Evolutionary conservation across 2,888 invertebrate genomes (phyloP).

Genomic region (Philonicus albiceps): DNA sequence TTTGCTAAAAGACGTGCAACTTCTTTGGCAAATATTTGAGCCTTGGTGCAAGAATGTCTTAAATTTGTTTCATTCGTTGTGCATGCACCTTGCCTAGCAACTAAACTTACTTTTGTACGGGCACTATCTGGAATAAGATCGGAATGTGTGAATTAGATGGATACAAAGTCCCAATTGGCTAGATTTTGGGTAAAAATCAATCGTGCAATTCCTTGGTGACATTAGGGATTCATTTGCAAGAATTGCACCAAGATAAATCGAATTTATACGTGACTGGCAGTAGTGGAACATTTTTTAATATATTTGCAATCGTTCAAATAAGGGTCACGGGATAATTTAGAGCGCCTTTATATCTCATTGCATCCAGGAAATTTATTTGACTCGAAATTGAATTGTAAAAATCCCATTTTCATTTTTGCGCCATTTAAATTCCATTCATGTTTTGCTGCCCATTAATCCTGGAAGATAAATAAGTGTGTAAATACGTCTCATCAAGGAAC

Average conservation of each 20-base stretch:
- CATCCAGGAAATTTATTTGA: not conserved
- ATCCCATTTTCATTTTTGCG: not conserved
- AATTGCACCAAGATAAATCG: not conserved
- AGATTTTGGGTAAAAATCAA: not conserved
- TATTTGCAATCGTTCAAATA: not conserved
- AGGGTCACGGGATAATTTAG: not conserved
- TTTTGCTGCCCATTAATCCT: not conserved
- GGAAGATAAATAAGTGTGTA: not conserved
- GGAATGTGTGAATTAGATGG: not conserved
- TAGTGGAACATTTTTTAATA: not conserved
- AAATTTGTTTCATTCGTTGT: not conserved
- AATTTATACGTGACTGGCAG: not conserved
- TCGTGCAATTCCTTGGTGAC: not conserved
- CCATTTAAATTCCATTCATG: not conserved
- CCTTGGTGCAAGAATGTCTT: not conserved
- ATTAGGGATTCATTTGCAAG: not conserved
- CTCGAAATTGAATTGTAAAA: not conserved
- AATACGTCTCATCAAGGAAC: not conserved
- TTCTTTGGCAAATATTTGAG: constrained; percentile 9
- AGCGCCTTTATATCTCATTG: not conserved
- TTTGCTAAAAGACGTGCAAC: constrained; percentile 2
- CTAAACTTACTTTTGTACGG: not conserved
- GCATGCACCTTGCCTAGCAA: not conserved
- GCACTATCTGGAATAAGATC: not conserved
- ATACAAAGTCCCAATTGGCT: not conserved